Evolutionary conservation across 2,888 invertebrate species (phyloP).

Genomic region (Drymonia ruficornis): DNA sequence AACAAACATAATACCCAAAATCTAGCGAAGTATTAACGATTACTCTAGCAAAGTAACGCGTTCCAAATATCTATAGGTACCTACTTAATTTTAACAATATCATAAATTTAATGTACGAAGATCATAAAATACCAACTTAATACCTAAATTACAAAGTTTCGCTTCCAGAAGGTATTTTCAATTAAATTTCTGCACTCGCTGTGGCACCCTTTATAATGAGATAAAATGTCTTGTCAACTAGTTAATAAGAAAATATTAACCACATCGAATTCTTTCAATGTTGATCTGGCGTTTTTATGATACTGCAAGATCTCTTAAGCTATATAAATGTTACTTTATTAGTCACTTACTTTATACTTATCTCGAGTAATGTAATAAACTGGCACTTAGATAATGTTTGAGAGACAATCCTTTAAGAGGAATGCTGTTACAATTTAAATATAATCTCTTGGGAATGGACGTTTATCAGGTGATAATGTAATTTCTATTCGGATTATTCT

Average conservation of each 20-base stretch:
- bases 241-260: slow-evolving; percentile 39
- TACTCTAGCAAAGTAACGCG: no score
- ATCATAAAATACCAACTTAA: no score
- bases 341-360: slow-evolving; percentile 49
- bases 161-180: not conserved
- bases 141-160: not conserved
- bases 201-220: slow-evolving; percentile 9
- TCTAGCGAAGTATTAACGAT: no score
- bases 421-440: slow-evolving; percentile 25
- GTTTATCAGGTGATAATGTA: not conserved
- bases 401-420: slow-evolving; percentile 29
- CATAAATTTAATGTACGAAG: no score
- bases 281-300: slow-evolving; percentile 42
- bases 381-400: slow-evolving; percentile 41
- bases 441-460: slow-evolving; percentile 19
- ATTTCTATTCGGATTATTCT: slow-evolving; percentile 2
- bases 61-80: no score
- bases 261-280: slow-evolving; percentile 43
- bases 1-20: no score
- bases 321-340: slow-evolving; percentile 50
- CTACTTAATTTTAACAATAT: no score
- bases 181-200: not conserved
- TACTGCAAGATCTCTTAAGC: slow-evolving; percentile 41
- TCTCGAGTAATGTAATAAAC: slow-evolving; percentile 43
- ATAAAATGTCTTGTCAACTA: slow-evolving; percentile 24